Percentiles rank a stretch among this genome's conserved stretches.
Conservation (phyloP, 2,797 vertebrate genomes). For the Rousettus madagascariensis region DNA sequence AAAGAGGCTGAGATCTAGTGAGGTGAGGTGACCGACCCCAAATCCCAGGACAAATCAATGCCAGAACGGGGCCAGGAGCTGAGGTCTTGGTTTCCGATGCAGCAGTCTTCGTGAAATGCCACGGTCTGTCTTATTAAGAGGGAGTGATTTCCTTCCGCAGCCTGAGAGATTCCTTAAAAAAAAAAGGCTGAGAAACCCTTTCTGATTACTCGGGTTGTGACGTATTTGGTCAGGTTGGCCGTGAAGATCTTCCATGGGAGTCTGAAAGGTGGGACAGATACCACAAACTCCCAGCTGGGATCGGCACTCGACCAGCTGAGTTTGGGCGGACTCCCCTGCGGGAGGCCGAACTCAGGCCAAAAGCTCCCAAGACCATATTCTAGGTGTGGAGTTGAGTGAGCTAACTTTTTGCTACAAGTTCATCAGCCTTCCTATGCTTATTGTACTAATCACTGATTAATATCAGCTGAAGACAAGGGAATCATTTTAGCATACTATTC, state of each 20-base stretch:
- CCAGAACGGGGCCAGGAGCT: constrained; percentile 37
- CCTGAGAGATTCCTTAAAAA: not conserved
- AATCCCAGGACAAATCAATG: constrained; percentile 49
- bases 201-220: not conserved
- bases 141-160: not conserved
- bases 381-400: not conserved
- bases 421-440: not conserved
- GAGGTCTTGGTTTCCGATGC: constrained; percentile 42
- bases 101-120: not conserved
- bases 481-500: not conserved
- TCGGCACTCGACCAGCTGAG: not conserved
- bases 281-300: not conserved
- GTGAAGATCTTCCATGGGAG: not conserved
- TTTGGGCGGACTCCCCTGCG: not conserved
- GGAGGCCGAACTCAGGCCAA: not conserved
- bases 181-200: not conserved
- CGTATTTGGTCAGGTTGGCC: not conserved
- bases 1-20: not conserved
- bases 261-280: not conserved
- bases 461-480: not conserved
- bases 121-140: not conserved
- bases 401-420: not conserved
- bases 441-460: not conserved
- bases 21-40: not conserved
- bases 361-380: not conserved